phyloP scores from a whole-genome alignment of 1,140 invertebrate species.

The Camponotus pennsylvanicus region DNA sequence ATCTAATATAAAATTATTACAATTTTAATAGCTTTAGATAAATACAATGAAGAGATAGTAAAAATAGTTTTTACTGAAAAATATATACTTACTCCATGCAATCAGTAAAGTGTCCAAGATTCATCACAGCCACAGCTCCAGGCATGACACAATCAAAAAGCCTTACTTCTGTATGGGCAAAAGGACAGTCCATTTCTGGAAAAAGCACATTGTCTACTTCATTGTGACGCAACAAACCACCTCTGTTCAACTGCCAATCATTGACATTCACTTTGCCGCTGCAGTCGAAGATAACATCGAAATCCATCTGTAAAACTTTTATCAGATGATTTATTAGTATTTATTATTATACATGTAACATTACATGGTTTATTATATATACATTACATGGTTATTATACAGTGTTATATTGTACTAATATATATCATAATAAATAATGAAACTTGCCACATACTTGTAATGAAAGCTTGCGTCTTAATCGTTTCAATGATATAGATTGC shows the following conservation, averaged over 20 bases:
- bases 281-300: slow-evolving; percentile 75
- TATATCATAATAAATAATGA: not conserved
- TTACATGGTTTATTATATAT: not conserved
- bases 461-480: not conserved
- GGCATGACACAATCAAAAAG: slow-evolving; percentile 78
- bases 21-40: not conserved
- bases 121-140: slow-evolving; percentile 75
- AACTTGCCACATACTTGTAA: not conserved
- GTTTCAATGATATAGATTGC: not conserved
- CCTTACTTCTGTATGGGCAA: slow-evolving; percentile 54
- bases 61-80: slow-evolving; percentile 20
- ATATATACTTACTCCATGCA: slow-evolving; percentile 80
- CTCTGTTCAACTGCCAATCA: slow-evolving; percentile 77
- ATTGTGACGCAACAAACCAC: slow-evolving; percentile 63
- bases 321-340: not conserved
- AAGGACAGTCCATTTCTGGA: slow-evolving; percentile 47
- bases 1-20: not conserved
- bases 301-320: slow-evolving; percentile 67
- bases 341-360: not conserved
- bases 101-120: slow-evolving; percentile 76
- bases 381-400: not conserved
- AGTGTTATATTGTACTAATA: not conserved
- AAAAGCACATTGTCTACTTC: slow-evolving; percentile 77
- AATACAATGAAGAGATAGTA: slow-evolving; percentile 26
- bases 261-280: slow-evolving; percentile 79